Evolutionary conservation across 2,797 vertebrate species (phyloP).

Genomic region (Helostoma temminkii): DNA sequence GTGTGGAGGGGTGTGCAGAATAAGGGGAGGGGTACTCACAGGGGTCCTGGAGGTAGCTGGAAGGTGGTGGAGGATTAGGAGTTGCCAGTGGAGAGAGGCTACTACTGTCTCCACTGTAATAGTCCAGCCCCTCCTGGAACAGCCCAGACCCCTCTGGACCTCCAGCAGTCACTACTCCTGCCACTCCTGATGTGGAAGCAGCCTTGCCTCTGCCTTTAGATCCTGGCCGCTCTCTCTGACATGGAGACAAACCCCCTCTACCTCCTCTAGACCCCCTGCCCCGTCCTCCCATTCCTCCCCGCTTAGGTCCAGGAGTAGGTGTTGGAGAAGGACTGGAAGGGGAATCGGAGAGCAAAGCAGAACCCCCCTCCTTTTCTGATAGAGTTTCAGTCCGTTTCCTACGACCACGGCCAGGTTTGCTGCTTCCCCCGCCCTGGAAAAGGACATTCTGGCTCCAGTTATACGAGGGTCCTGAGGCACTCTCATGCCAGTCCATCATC

Average conservation of each 20-base stretch:
- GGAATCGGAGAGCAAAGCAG: slow-evolving; percentile 85
- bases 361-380: slow-evolving; percentile 83
- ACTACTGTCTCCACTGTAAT: slow-evolving; percentile 98
- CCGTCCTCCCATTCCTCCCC: slow-evolving; percentile 87
- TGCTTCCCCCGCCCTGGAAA: slow-evolving; percentile 92
- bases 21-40: slow-evolving; percentile 97
- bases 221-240: slow-evolving; percentile 91
- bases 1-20: slow-evolving; percentile 96
- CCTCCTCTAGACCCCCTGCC: slow-evolving; percentile 89
- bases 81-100: slow-evolving; percentile 96
- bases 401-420: slow-evolving; percentile 93
- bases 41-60: slow-evolving; percentile 92
- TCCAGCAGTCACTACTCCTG: slow-evolving; percentile 74
- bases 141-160: slow-evolving; percentile 80
- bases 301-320: slow-evolving; percentile 87
- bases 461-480: slow-evolving; percentile 93
- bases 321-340: slow-evolving; percentile 87
- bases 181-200: slow-evolving; percentile 47
- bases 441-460: slow-evolving; percentile 99
- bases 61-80: slow-evolving; percentile 79
- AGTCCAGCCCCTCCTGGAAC: slow-evolving; percentile 96
- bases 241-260: slow-evolving; percentile 90
- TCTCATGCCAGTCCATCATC: slow-evolving; percentile 99
- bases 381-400: slow-evolving; percentile 92
- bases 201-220: slow-evolving; percentile 90